Percentiles rank a stretch among this genome's conserved stretches.
These are phyloP conservation scores for Coregonus clupeaformis DNA, from an alignment of 2,113 vertebrate species.

Conservation along the genomic window DNA sequence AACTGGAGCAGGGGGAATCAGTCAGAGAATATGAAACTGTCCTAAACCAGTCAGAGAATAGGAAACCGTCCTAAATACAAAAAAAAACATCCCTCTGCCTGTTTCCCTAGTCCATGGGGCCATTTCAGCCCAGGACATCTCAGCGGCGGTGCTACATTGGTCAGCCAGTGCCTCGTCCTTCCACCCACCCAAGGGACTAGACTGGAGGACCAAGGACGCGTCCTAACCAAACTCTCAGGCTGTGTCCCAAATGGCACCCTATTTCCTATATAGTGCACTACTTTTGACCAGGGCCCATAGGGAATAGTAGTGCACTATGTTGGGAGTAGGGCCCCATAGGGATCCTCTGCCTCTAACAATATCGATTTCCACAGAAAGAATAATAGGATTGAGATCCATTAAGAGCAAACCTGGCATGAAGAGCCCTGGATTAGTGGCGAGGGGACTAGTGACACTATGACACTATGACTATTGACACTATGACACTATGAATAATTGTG, in stretches of 20 bases:
- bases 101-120: too few relatives aligned
- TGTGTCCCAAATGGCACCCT: background rate
- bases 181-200: background rate
- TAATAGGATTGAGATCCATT: conserved; percentile 59
- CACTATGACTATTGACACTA: too few relatives aligned
- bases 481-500: too few relatives aligned
- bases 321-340: background rate
- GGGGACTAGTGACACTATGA: too few relatives aligned
- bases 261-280: too few relatives aligned
- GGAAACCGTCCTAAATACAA: too few relatives aligned
- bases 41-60: too few relatives aligned
- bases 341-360: conserved; percentile 13
- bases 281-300: background rate
- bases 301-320: background rate
- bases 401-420: conserved; percentile 45
- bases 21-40: too few relatives aligned
- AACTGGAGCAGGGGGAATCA: too few relatives aligned
- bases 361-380: conserved; percentile 55
- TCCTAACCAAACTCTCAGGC: background rate
- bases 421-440: conserved; percentile 32
- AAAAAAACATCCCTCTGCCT: too few relatives aligned
- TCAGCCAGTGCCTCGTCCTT: background rate
- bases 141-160: too few relatives aligned
- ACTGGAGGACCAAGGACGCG: background rate
- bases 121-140: too few relatives aligned